Conservation (phyloP, 2,113 vertebrate genomes). For the Mastomys natalensis region DNA sequence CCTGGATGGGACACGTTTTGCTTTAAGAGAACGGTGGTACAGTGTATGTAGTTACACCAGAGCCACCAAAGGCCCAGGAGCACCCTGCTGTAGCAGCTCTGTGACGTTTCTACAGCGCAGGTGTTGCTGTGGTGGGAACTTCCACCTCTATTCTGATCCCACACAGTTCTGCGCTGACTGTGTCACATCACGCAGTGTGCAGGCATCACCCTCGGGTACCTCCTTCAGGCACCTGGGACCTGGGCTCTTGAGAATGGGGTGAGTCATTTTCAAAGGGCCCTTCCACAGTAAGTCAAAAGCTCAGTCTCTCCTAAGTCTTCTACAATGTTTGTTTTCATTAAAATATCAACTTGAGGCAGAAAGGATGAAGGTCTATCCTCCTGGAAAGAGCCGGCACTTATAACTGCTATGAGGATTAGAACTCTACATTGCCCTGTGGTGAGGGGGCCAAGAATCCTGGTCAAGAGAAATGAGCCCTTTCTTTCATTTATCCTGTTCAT, state of each 20-base stretch:
- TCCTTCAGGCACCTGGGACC: neutral
- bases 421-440: neutral
- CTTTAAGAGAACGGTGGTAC: neutral
- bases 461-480: neutral
- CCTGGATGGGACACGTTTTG: neutral
- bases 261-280: neutral
- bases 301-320: neutral
- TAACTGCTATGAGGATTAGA: neutral
- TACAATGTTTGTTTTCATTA: neutral
- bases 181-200: fast-evolving
- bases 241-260: fast-evolving
- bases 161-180: neutral
- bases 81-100: too few species aligned
- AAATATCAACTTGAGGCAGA: neutral
- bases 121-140: neutral
- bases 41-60: neutral
- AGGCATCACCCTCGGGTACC: neutral
- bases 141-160: too few species aligned
- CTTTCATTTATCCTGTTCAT: neutral
- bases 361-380: neutral
- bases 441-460: neutral
- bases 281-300: neutral
- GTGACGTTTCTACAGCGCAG: neutral
- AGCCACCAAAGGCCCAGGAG: neutral
- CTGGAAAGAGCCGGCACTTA: neutral